These are phyloP conservation scores for Drosophila tani DNA, from an alignment of 1,140 invertebrate species.

Conservation along the genomic window DNA sequence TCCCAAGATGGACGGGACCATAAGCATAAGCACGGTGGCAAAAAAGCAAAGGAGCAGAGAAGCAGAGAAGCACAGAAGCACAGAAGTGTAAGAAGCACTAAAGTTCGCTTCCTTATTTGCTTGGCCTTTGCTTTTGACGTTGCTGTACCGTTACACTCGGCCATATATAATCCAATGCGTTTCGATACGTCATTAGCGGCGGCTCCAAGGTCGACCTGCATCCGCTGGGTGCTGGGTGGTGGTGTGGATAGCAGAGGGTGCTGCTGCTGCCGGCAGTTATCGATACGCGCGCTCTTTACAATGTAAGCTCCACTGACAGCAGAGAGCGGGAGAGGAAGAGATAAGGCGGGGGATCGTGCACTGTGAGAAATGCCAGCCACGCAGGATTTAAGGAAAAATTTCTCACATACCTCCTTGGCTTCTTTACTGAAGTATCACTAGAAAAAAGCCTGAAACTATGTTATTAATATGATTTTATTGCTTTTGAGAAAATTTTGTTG, in stretches of 20 bases:
- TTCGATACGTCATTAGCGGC: slow-evolving; percentile 59
- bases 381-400: not conserved
- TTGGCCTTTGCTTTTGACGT: slow-evolving; percentile 33
- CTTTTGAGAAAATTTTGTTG: not conserved
- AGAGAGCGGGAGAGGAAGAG: not conserved
- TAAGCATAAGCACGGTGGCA: slow-evolving; percentile 11
- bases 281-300: slow-evolving; percentile 49
- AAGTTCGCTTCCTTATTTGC: slow-evolving; percentile 46
- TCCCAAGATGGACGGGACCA: not conserved
- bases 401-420: no score
- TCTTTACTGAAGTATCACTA: not conserved
- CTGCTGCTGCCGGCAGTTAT: slow-evolving; percentile 14
- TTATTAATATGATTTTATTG: no score
- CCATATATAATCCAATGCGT: slow-evolving; percentile 50
- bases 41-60: not conserved
- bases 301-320: slow-evolving; percentile 28
- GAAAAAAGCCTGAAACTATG: not conserved
- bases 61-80: not conserved
- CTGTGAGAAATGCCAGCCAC: not conserved
- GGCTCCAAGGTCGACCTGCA: slow-evolving; percentile 55
- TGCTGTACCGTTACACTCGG: slow-evolving; percentile 41
- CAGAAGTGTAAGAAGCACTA: slow-evolving; percentile 1
- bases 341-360: slow-evolving; percentile 2
- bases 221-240: not conserved
- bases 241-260: not conserved